A percentile compares a stretch with the other conserved stretches of the same genome.
Evolutionary conservation across 2,113 vertebrate species (phyloP).

Genomic region (Empidonax traillii): DNA sequence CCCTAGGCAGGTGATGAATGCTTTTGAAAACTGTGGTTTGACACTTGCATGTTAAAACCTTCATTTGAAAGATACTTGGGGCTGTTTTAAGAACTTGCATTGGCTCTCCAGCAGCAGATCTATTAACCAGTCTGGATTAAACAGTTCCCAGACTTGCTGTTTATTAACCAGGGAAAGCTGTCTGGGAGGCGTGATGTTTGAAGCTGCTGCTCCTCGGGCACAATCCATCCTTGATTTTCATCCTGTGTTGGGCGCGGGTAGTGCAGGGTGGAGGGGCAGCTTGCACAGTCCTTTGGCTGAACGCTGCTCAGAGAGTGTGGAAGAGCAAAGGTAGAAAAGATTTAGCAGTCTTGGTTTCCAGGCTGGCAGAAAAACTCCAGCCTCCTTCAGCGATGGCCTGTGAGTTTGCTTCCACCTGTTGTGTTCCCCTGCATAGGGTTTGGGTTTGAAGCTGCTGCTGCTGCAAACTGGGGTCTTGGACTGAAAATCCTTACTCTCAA

Average conservation of each 20-base stretch:
- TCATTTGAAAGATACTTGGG: background rate
- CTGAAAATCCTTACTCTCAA: background rate
- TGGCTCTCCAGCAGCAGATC: background rate
- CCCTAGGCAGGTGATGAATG: background rate
- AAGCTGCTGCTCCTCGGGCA: background rate
- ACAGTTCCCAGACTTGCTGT: background rate
- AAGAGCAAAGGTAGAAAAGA: background rate
- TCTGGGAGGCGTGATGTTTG: background rate
- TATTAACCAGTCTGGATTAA: slow-evolving; percentile 18
- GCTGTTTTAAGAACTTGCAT: background rate
- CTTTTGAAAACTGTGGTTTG: slow-evolving; percentile 34
- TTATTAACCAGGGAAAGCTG: background rate
- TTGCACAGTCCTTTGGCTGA: background rate
- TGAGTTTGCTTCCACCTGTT: background rate
- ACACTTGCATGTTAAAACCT: slow-evolving; percentile 20
- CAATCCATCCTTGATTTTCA: accelerated
- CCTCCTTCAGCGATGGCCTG: accelerated
- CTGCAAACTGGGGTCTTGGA: background rate
- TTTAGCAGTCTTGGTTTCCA: background rate
- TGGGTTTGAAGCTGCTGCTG: background rate
- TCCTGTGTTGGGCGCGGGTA: accelerated
- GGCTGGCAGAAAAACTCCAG: background rate
- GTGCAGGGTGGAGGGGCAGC: accelerated
- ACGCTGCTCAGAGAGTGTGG: background rate
- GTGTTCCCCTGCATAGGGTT: background rate